These are phyloP conservation scores for Cryptotermes secundus DNA, from an alignment of 1,140 invertebrate genomes.

Conservation along the genomic window DNA sequence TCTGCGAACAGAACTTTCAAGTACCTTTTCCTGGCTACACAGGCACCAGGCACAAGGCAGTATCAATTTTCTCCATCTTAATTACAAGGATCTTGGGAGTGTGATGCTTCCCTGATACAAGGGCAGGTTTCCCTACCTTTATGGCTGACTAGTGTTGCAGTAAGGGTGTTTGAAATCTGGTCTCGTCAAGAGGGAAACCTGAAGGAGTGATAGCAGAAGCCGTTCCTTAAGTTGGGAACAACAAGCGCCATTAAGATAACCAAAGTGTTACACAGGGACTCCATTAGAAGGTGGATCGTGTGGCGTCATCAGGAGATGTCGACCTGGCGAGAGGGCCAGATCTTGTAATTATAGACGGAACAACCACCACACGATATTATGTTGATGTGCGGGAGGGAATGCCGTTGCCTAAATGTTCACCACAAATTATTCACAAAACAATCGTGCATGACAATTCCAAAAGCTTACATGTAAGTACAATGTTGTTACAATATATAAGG, in stretches of 20 bases:
- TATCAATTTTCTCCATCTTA: conserved; percentile 5
- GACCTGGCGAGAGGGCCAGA: neutral
- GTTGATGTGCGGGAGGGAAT: neutral
- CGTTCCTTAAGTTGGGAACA: conserved; percentile 8
- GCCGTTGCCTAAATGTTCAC: no score
- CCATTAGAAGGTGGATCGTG: neutral
- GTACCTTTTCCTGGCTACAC: no score
- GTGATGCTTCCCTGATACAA: neutral
- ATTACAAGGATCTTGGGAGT: neutral
- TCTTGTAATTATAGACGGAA: neutral
- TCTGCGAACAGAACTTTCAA: no score
- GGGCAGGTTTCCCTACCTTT: neutral
- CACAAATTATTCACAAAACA: no score
- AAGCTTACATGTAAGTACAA: no score
- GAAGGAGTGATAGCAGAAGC: neutral
- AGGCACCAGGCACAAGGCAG: neutral
- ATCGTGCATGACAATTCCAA: no score
- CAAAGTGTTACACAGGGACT: neutral
- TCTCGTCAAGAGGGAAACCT: neutral
- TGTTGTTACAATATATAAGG: no score
- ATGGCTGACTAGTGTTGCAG: neutral
- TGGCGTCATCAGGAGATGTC: neutral
- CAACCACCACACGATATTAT: neutral
- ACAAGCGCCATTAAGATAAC: neutral
- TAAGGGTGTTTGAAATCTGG: neutral